Evolutionary conservation across 2,797 vertebrate genomes (phyloP).

Genomic region (Acanthornis magna): DNA sequence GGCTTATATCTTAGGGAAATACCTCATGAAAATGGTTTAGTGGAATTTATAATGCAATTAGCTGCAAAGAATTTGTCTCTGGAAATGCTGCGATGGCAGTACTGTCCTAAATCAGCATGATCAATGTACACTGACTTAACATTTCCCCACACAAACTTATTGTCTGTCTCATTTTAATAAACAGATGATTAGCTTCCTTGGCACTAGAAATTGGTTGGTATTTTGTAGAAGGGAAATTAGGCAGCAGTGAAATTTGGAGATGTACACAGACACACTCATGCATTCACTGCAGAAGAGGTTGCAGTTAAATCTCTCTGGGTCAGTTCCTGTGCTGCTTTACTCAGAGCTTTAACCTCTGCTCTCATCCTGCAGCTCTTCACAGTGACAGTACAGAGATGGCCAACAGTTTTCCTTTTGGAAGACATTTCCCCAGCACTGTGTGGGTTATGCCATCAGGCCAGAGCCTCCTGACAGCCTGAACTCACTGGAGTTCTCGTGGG

Average conservation of each 20-base stretch:
- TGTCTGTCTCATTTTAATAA: conserved; percentile 50
- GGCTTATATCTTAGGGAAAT: conserved; percentile 10
- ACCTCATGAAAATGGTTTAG: conserved; percentile 19
- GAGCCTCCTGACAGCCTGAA: neutral
- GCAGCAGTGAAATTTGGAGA: neutral
- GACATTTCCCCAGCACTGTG: accelerated
- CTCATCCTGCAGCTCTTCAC: neutral
- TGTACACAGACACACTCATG: neutral
- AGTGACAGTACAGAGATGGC: neutral
- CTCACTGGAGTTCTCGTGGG: neutral
- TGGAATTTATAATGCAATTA: conserved; percentile 59
- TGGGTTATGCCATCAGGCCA: neutral
- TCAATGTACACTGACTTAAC: neutral
- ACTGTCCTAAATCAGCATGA: conserved; percentile 49
- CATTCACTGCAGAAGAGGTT: neutral
- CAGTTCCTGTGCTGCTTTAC: neutral
- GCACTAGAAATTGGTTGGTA: neutral
- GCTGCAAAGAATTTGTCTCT: neutral
- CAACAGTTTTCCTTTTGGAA: neutral
- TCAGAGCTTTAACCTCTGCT: neutral
- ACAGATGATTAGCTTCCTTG: conserved; percentile 34
- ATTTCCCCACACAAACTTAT: conserved; percentile 23
- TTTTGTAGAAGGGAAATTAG: neutral
- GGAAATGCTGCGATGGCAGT: neutral
- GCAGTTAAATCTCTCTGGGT: neutral